Evolutionary conservation across 1,140 invertebrate species (phyloP), one percentile per base, ranked within the genome.

Genomic region (Ips typographus): DNA sequence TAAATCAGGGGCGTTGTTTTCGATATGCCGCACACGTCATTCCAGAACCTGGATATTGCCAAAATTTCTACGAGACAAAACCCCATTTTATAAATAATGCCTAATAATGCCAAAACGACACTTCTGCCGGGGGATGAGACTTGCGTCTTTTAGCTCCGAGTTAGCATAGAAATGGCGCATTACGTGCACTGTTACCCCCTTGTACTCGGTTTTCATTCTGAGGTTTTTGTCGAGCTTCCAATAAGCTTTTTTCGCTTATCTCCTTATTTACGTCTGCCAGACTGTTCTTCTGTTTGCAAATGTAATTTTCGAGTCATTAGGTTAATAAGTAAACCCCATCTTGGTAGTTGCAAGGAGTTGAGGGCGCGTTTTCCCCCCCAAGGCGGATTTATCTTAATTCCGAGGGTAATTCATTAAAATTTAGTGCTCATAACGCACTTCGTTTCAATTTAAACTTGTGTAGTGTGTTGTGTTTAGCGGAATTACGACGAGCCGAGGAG

Each of bases 151-250:
- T 71, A 72, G 70, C 43, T 64, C 41, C 58, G 55, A 67, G 69
- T 73, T 67, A 47, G 68, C 68, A 67, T 73, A 65, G 69, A 71
- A 73, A 73, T 70, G 57, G 68, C 39, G 40, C 58, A 70, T 70
- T 70, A 70, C 61, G 53, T 47, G 68, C 55, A 64, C 44, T 57
- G 61, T 65, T 65, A 49, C 67, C 67, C 67, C 53, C 53, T 57
- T 66, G 44, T 66, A 40, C 22, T 37, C 38, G 55, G 58, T 60
- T 60, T 60, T 60, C 22, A 60, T 40, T 44, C 40, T 49, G 42
- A 42, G 42, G n/a, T 60, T 60, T 22, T 60, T 44, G 37, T 49
- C 7, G 22, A 49, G 44, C 7, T 49, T 49, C 44, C 22, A 49
- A 49, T 49, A 49, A 6, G 22, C 22, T 22, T 22, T 22, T 22